A percentile compares a stretch with the other conserved stretches of the same genome.
phyloP scores from a whole-genome alignment of 2,888 invertebrate species.

The Dicyrtomina minuta region DNA sequence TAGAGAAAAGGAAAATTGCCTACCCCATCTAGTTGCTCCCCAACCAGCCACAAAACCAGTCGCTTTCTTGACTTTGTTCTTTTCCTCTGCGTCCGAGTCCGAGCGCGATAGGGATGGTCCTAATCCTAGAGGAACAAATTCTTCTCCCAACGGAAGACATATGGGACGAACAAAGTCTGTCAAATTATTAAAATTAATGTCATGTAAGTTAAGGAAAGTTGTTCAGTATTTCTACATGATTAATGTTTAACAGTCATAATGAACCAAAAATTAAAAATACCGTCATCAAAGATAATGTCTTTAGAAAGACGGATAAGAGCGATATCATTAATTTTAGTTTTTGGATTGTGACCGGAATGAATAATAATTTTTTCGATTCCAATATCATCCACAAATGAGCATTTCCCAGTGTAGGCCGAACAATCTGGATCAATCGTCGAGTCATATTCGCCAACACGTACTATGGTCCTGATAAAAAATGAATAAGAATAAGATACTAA shows the following conservation, averaged over 20 bases:
- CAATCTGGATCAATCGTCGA: conserved; percentile 39
- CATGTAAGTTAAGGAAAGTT: background rate
- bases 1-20: background rate
- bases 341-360: conserved; percentile 41
- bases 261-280: conserved; percentile 4
- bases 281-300: conserved; percentile 34
- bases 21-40: conserved; percentile 32
- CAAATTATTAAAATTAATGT: background rate
- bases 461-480: conserved; percentile 21
- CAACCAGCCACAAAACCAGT: conserved; percentile 44
- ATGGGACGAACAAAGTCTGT: conserved; percentile 41
- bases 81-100: background rate
- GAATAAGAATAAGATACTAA: background rate
- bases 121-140: conserved; percentile 12
- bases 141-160: conserved; percentile 46
- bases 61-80: conserved; percentile 13
- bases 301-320: conserved; percentile 42
- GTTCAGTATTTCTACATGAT: too few relatives aligned
- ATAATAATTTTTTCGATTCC: conserved; percentile 40
- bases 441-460: conserved; percentile 44
- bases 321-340: conserved; percentile 46
- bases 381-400: conserved; percentile 34
- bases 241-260: background rate
- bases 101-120: too few relatives aligned
- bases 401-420: conserved; percentile 16